phyloP scores from a whole-genome alignment of 2,797 vertebrate genomes.

The Oryzias dopingdopingensis region DNA sequence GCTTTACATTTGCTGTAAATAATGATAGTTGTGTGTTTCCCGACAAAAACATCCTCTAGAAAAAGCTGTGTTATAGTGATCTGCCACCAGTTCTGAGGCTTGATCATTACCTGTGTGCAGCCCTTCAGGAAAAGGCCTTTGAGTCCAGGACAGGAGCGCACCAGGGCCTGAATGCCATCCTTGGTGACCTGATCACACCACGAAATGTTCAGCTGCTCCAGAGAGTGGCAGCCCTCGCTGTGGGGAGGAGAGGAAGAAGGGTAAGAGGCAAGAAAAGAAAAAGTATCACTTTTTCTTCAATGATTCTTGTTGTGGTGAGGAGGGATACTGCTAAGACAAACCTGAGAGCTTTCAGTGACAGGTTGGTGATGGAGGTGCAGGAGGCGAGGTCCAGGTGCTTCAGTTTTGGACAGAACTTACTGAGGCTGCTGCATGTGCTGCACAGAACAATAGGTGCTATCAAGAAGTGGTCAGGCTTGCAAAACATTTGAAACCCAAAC shows the following conservation, averaged over 20 bases:
- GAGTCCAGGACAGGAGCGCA: conserved; percentile 89
- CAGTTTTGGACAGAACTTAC: conserved; percentile 98
- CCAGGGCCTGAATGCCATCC: conserved; percentile 94
- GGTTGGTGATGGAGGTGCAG: conserved; percentile 97
- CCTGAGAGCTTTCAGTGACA: conserved; percentile 97
- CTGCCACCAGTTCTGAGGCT: too few relatives aligned
- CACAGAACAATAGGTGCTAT: conserved; percentile 24
- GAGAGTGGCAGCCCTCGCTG: conserved; percentile 95
- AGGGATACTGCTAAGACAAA: conserved; percentile 53
- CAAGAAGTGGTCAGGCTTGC: background rate
- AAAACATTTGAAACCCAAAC: background rate
- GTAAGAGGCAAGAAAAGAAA: background rate
- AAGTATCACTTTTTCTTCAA: too few relatives aligned
- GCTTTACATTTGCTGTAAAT: conserved; percentile 9
- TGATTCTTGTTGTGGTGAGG: background rate
- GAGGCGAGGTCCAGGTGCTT: conserved; percentile 95
- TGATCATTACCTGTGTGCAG: conserved; percentile 88
- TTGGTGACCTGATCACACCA: conserved; percentile 98
- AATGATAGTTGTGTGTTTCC: background rate
- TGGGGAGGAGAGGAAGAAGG: background rate
- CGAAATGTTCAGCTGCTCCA: conserved; percentile 97
- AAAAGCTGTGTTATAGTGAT: background rate
- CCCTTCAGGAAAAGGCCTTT: conserved; percentile 93
- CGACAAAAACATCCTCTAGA: conserved; percentile 6
- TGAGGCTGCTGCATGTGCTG: conserved; percentile 96